A percentile compares a stretch with the other conserved stretches of the same genome.
Evolutionary conservation across 2,888 invertebrate genomes (phyloP).

Genomic region (Acheta domesticus): DNA sequence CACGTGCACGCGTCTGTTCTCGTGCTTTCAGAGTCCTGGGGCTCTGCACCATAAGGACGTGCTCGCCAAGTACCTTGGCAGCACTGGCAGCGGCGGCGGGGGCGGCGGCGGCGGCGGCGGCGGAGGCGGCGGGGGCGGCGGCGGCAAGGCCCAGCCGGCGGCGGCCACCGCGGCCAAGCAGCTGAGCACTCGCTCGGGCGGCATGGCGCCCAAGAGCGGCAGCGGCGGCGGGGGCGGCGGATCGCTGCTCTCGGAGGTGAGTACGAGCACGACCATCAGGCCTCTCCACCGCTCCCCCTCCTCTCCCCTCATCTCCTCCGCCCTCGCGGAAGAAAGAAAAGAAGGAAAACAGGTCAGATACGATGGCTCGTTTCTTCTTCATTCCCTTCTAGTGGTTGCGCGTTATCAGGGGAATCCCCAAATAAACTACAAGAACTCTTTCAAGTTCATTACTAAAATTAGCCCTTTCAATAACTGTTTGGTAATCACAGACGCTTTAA

Average conservation of each 20-base stretch:
- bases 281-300: too few species aligned
- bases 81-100: conserved; percentile 30
- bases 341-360: too few species aligned
- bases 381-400: too few species aligned
- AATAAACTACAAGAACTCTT: too few species aligned
- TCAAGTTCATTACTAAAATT: too few species aligned
- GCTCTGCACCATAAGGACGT: conserved; percentile 36
- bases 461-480: too few species aligned
- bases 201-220: conserved; percentile 30
- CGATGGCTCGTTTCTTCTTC: too few species aligned
- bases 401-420: too few species aligned
- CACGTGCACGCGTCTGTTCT: not conserved
- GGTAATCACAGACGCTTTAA: too few species aligned
- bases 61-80: conserved; percentile 34
- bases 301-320: too few species aligned
- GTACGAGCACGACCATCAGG: not conserved
- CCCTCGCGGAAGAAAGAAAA: too few species aligned
- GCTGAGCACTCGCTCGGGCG: conserved; percentile 28
- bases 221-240: conserved; percentile 18
- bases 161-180: conserved; percentile 30
- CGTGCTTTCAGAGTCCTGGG: conserved; percentile 33
- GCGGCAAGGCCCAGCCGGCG: not conserved
- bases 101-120: conserved; percentile 26
- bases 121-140: not conserved
- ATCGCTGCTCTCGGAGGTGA: conserved; percentile 29